Percentiles rank a stretch among this genome's conserved stretches.
These are phyloP conservation scores for Stegodyphus dumicola DNA, from an alignment of 1,140 invertebrate species.

Conservation along the genomic window DNA sequence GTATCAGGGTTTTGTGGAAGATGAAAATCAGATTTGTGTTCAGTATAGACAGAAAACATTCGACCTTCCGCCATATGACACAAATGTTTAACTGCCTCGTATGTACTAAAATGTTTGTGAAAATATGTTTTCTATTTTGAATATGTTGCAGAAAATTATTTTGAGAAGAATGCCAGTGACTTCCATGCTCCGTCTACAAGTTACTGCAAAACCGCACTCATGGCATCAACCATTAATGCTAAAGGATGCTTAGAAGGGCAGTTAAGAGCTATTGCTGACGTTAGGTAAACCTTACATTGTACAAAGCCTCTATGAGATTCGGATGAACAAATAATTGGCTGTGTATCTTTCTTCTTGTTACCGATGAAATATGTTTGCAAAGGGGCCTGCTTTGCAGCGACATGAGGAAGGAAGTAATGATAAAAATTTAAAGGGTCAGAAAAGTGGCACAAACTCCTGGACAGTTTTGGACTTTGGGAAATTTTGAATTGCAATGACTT, in stretches of 20 bases:
- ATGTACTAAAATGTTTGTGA: constrained; percentile 67
- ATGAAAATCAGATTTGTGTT: constrained; percentile 12
- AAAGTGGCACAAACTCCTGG: constrained; percentile 4
- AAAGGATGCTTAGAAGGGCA: neutral
- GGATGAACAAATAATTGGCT: neutral
- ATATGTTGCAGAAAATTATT: neutral
- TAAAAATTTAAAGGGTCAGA: constrained; percentile 18
- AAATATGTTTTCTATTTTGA: constrained; percentile 68
- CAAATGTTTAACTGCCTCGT: no score
- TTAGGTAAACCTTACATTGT: neutral
- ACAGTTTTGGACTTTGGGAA: constrained; percentile 5
- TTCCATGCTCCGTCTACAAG: neutral
- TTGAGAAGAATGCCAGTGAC: constrained; percentile 28
- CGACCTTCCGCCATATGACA: neutral
- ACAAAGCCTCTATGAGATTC: neutral
- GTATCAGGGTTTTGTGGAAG: neutral
- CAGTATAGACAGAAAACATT: neutral
- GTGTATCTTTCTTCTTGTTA: neutral
- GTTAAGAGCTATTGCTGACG: neutral
- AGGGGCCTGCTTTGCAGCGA: neutral
- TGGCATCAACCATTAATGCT: neutral
- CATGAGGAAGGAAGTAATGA: constrained; percentile 9
- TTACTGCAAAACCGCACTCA: neutral
- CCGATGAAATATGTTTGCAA: constrained; percentile 8
- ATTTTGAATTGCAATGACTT: neutral